Conservation (phyloP, 2,797 vertebrate genomes). For the Tokudaia tokunoshimensis region DNA sequence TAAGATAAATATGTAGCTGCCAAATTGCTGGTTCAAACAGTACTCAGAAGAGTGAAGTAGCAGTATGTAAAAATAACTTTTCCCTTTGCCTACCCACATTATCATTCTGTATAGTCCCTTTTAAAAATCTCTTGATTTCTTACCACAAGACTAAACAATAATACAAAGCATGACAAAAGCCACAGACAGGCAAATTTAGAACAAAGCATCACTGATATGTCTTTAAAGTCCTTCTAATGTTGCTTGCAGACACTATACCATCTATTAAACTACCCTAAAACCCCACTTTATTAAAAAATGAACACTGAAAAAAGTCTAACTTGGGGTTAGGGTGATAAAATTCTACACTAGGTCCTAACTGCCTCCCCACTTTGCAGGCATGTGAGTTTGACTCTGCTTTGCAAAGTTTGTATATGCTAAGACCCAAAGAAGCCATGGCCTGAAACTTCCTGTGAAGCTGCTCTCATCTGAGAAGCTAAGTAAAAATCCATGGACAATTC, state of each 20-base stretch:
- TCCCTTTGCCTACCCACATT: not conserved
- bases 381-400: not conserved
- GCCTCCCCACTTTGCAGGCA: not conserved
- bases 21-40: not conserved
- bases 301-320: not conserved
- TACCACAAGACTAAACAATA: conserved; percentile 33
- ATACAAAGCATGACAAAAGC: not conserved
- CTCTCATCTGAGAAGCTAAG: not conserved
- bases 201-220: conserved; percentile 2
- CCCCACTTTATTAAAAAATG: not conserved
- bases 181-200: conserved; percentile 36
- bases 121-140: conserved; percentile 27
- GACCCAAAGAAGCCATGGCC: not conserved
- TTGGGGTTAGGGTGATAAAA: conserved; percentile 6
- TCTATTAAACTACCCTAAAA: not conserved
- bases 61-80: conserved; percentile 29
- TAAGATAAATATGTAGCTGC: conserved; percentile 53
- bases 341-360: not conserved
- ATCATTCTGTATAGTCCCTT: not conserved
- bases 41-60: not conserved
- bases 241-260: not conserved
- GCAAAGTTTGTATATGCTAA: not conserved
- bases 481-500: conserved; percentile 67
- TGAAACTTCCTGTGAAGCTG: not conserved
- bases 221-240: not conserved